Base-by-base conservation (phyloP, 2,113 vertebrate genomes). In the Dromaius novaehollandiae region DNA sequence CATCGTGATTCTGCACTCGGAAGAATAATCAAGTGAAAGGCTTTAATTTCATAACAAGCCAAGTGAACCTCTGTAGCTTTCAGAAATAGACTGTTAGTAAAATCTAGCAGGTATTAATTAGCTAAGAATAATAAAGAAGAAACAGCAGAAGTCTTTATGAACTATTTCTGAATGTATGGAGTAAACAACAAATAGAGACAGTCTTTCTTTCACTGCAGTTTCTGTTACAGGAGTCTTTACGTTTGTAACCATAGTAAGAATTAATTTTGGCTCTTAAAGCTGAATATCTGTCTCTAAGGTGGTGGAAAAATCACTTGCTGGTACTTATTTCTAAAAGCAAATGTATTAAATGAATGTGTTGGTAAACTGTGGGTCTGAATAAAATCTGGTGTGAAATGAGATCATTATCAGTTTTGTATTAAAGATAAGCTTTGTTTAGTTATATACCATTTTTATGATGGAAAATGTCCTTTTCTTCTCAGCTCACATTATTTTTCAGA, bases 31-130 rank as follows among this genome's bases (percentile, higher is more conserved):
- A 42, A 88, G 65, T 50, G 55, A 82, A 85, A 85, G 82, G 61
- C 65, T 85, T 94, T 82, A 55, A 82, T 85, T 85, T 94, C 70
- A 19, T 89, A 94, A 89, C 38, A 50, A 92, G 70, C 70, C 75
- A 88, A 88, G 65, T 36, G 70, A 81, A 90, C 65, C 65, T 90
- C 70, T 65, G n/a, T 34, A 70, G 70, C 70, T 82, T 84, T 94
- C 42, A 78, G 55, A 94, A 90, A 40, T 19, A 64, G 30, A 80
- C 68, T 66, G 46, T 86, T 86, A 73, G 79, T 91, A 81, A 78
- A 78, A 82, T 78, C 74, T 42, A 50, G 60, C 69, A 90, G 55
- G 60, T 89, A 53, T 70, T 88, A 87, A 92, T 88, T 95, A 90
- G 69, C 78, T 60, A 81, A 83, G 83, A 78, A 65, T 65, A 44